Evolutionary conservation across 2,113 vertebrate genomes (phyloP), one percentile per base, ranked within the genome.

Genomic region (Protobothrops flavoviridis): DNA sequence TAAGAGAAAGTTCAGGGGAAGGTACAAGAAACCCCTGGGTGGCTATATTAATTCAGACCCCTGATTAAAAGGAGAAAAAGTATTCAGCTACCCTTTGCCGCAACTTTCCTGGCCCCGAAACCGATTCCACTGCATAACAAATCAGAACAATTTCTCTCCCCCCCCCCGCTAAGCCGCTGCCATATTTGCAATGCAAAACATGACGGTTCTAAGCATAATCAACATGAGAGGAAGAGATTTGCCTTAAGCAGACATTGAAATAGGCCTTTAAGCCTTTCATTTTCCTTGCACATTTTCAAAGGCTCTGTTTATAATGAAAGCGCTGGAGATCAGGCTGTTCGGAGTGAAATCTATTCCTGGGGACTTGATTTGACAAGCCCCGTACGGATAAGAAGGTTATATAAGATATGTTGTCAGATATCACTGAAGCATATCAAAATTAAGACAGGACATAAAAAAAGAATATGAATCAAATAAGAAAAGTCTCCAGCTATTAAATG

Each of bases 371-470:
- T 93, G 94, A 96, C 92, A 92, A 96, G 93, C 94, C 91, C 87
- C 95, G 93, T 57, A 88, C 95, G 94, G 92, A 95, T 96, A 96
- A 97, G 93, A 94, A 94, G 93, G 94, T 97, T 97, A 97, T 43
- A 43, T 96, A 97, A 97, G 94, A 90, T 88, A 90, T 21, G 94
- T 94, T 96, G 95, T 93, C 92, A 61, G 88, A 94, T 96, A 96
- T 94, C 93, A 93, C 93, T 93, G 93, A 95, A 97, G 94, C 94
- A 90, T 91, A 94, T 97, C 93, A 95, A 94, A 96, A 95, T 97
- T 96, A 96, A 96, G 93, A 95, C 59, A 91, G 95, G 96, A 97
- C 97, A 97, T 97, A 96, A 96, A 97, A 95, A 96, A 97, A 96
- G 94, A 96, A 95, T 24, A 95, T 95, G 93, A 93, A 64, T 96